Conservation (phyloP, 2,113 vertebrate species). For the Coturnix japonica region DNA sequence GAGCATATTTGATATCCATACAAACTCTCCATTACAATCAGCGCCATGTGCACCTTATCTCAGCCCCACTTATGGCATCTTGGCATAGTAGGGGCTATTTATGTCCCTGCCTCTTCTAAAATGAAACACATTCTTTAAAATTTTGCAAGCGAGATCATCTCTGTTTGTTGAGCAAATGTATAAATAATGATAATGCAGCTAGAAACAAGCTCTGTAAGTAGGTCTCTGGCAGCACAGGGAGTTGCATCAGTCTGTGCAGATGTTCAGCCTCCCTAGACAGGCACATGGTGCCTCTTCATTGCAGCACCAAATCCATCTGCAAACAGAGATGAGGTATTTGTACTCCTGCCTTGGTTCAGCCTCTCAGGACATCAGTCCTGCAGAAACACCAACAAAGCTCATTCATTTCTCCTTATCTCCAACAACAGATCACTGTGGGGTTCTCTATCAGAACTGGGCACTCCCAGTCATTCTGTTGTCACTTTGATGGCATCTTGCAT, state of each 20-base stretch:
- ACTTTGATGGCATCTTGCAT: background rate
- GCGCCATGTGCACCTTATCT: background rate
- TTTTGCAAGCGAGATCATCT: conserved; percentile 9
- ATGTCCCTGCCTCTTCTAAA: conserved; percentile 21
- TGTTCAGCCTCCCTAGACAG: conserved; percentile 8
- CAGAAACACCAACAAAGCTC: background rate
- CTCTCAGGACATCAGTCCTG: background rate
- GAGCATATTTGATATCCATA: background rate
- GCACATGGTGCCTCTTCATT: background rate
- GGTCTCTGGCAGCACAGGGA: background rate
- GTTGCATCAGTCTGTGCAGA: conserved; percentile 22
- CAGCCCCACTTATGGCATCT: background rate
- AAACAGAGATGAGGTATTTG: background rate
- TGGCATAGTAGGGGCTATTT: conserved; percentile 34
- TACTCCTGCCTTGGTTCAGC: background rate
- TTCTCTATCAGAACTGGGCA: accelerated
- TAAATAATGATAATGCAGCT: conserved; percentile 23
- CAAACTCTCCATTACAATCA: background rate
- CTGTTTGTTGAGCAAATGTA: conserved; percentile 12
- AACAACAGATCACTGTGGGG: background rate
- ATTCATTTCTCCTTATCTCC: background rate
- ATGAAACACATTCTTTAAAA: background rate
- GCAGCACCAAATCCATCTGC: background rate
- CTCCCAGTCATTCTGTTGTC: background rate
- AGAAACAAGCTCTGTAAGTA: background rate